phyloP scores from a whole-genome alignment of 2,113 vertebrate genomes.

The Equus quagga region DNA sequence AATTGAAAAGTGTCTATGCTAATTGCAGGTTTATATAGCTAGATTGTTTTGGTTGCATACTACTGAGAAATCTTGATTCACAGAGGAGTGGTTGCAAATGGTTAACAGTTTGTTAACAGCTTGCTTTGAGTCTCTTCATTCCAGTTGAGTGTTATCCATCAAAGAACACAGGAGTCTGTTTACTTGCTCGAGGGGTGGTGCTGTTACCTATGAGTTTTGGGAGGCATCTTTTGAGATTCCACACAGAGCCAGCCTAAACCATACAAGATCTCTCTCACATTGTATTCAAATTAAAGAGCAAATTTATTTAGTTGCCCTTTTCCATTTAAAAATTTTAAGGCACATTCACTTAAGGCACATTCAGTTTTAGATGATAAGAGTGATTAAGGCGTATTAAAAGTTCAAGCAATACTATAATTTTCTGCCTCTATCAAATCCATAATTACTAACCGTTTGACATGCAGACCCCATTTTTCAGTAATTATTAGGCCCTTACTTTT shows the following conservation, averaged over 20 bases:
- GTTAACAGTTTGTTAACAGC: not conserved
- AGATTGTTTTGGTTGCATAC: not conserved
- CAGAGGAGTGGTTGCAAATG: not conserved
- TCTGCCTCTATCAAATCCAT: not conserved
- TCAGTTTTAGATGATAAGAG: not conserved
- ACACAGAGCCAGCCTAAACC: not conserved
- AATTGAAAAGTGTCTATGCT: not conserved
- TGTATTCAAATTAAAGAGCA: not conserved
- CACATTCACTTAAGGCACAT: not conserved
- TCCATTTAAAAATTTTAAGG: not conserved
- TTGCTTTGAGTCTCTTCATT: not conserved
- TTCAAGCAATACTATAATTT: not conserved
- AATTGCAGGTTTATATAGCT: not conserved
- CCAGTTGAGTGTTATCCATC: not conserved
- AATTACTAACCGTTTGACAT: conserved; percentile 19
- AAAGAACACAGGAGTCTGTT: not conserved
- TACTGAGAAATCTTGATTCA: not conserved
- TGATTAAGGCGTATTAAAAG: not conserved
- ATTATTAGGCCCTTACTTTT: conserved; percentile 26
- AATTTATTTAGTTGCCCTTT: not conserved
- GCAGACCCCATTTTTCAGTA: conserved; percentile 6
- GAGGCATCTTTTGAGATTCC: not conserved
- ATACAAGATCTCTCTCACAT: accelerated
- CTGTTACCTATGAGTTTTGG: not conserved
- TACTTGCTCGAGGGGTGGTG: not conserved